Base-by-base conservation (phyloP, 2,797 vertebrate species). In the Pogoniulus pusillus region DNA sequence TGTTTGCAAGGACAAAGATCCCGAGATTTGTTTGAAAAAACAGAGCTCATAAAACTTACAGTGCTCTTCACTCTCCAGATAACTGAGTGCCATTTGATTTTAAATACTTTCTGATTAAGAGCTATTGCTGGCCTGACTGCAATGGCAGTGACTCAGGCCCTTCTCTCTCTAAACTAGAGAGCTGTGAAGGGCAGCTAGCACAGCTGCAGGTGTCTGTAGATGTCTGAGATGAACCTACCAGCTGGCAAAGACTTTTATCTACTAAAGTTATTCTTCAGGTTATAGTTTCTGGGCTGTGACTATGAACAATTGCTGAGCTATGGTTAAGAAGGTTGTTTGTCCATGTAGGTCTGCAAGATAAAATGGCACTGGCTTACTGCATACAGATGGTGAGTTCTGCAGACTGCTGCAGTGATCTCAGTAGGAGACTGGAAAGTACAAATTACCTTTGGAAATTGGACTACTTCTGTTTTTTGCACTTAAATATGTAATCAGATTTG, bases 391-490 rank as follows among this genome's bases (percentile, higher is more conserved):
- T 0, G 4, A 73, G 70, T 93, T 75, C 89, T 82, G 72, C 76
- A 77, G 85, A 75, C 87, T 87, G 59, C 60, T 87, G 62, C 69
- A 45, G 32, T 64, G 39, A 43, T 68, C 71, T 54, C 80, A n/a
- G 72, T 13, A 35, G 86, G 90, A 62, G 66, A 43, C 76, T 74
- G 66, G 79, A 62, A 89, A 72, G 76, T 82, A 85, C 86, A 85
- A 89, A 93, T 87, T 73, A 45, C 73, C 51, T 89, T 90, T 85
- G 76, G 73, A 96, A 87, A 85, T 78, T 9, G 16, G 24, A 16
- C 51, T 76, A 1, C 41, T 82, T 80, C 30, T 82, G 47, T 0
- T 17, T 72, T 95, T 84, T 87, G 30, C 14, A 18, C 9, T 77
- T 74, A 22, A 82, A 68, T 66, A 26, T 13, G 12, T 68, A 57